A percentile compares a stretch with the other conserved stretches of the same genome.
phyloP scores from a whole-genome alignment of 2,888 invertebrate species.

The Hydropsyche betteni region DNA sequence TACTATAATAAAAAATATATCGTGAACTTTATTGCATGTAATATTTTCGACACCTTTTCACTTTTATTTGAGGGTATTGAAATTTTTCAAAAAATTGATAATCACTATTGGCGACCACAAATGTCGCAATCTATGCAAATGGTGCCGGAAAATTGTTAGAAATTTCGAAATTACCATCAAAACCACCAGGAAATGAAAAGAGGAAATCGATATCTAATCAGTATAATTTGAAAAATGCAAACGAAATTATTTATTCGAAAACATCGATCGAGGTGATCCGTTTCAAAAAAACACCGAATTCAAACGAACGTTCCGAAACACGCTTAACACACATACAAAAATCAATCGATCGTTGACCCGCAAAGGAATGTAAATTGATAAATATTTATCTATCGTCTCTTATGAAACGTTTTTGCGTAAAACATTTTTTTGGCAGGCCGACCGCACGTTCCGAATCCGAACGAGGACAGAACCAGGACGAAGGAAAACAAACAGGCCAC shows the following conservation, averaged over 20 bases:
- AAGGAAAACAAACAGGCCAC: constrained; percentile 59
- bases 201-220: constrained; percentile 10
- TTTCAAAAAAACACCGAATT: too few species aligned
- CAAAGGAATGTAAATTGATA: too few species aligned
- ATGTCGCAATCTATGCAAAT: constrained; percentile 27
- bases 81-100: constrained; percentile 19
- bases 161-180: constrained; percentile 20
- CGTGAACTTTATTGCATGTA: background rate
- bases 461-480: background rate
- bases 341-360: too few species aligned
- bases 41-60: background rate
- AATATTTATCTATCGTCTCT: too few species aligned
- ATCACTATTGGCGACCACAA: background rate
- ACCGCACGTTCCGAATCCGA: too few species aligned
- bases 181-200: constrained; percentile 4
- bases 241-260: background rate
- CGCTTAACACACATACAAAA: too few species aligned
- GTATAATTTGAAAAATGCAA: background rate
- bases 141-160: constrained; percentile 6
- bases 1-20: background rate
- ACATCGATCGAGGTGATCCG: background rate
- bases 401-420: too few species aligned
- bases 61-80: constrained; percentile 1
- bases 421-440: background rate
- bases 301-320: too few species aligned